phyloP scores from a whole-genome alignment of 2,113 vertebrate species.

The Leucoraja erinaceus region DNA sequence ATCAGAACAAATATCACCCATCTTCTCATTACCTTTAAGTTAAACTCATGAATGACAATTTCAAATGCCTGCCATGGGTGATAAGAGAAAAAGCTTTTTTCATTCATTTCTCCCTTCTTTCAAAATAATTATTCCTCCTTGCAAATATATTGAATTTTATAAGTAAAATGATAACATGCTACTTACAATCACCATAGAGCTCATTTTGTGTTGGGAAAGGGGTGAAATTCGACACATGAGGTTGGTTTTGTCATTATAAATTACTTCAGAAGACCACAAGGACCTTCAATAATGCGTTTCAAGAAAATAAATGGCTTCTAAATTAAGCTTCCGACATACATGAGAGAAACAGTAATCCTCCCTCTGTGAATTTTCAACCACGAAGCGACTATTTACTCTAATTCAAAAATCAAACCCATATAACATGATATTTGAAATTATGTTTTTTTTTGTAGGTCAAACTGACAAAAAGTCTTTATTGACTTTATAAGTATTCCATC shows the following conservation, averaged over 20 bases:
- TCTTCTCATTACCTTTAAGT: not conserved
- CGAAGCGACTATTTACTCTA: not conserved
- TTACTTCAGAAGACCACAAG: constrained; percentile 21
- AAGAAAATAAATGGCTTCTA: constrained; percentile 27
- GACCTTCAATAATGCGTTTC: not conserved
- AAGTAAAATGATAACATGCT: not conserved
- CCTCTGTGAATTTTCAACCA: constrained; percentile 7
- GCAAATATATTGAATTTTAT: constrained; percentile 27
- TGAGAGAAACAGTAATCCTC: not conserved
- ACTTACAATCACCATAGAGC: constrained; percentile 29
- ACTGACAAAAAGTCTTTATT: not conserved
- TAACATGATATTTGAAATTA: constrained; percentile 12
- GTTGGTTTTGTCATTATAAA: not conserved
- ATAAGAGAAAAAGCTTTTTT: not conserved
- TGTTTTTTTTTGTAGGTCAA: constrained; percentile 32
- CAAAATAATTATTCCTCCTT: constrained; percentile 20
- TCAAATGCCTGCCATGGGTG: not conserved
- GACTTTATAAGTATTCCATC: constrained; percentile 12
- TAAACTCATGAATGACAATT: not conserved
- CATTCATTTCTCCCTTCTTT: not conserved
- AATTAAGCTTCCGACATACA: constrained; percentile 21
- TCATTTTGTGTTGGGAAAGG: not conserved
- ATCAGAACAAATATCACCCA: not conserved
- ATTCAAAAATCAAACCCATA: constrained; percentile 3
- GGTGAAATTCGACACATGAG: not conserved